These are phyloP conservation scores for Sinocyclocheilus rhinocerous DNA, from an alignment of 2,113 vertebrate genomes.

Conservation along the genomic window DNA sequence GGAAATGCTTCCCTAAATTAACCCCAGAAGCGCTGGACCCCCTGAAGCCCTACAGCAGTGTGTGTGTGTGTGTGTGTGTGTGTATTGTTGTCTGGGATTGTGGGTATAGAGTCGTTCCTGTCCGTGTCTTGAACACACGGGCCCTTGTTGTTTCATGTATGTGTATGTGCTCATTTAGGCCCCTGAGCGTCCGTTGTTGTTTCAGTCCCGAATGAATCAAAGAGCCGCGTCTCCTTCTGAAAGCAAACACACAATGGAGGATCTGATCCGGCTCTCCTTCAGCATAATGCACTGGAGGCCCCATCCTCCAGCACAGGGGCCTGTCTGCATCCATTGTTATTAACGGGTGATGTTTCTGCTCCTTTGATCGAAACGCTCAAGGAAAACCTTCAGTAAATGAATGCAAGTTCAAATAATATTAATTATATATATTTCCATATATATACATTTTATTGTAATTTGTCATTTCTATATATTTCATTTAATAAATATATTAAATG, in stretches of 20 bases:
- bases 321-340: background rate
- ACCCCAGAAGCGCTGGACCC: background rate
- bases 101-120: background rate
- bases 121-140: background rate
- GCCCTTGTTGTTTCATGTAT: background rate
- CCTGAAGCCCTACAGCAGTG: background rate
- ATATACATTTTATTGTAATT: too few relatives aligned
- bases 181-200: background rate
- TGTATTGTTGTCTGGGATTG: conserved; percentile 3
- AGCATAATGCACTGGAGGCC: background rate
- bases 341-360: background rate
- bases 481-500: too few relatives aligned
- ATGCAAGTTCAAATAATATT: background rate
- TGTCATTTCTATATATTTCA: too few relatives aligned
- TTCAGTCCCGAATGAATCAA: background rate
- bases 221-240: background rate
- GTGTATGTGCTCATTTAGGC: background rate
- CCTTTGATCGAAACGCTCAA: background rate
- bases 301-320: background rate
- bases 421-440: too few relatives aligned
- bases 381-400: background rate
- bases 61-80: conserved; percentile 3
- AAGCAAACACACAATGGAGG: background rate
- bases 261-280: background rate
- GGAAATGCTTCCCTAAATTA: background rate